Base-by-base conservation (phyloP, 2,113 vertebrate genomes). In the Sceloporus tristichus region DNA sequence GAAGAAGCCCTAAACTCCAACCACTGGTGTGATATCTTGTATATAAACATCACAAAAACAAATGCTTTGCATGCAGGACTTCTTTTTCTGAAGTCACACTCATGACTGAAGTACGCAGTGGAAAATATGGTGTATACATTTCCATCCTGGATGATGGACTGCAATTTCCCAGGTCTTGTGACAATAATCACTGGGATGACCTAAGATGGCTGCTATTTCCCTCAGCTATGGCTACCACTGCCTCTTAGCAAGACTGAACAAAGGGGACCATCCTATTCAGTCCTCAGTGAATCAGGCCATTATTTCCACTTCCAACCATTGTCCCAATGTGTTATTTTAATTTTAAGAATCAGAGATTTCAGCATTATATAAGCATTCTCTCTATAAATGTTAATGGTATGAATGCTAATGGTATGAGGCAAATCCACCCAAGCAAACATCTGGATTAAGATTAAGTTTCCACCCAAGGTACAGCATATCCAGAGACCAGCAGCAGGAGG, bases 21-120 rank as follows among this genome's bases (percentile, higher is more conserved):
- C 94, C 86, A 85, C 76, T 89, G 93, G 77, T 94, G 91, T 70
- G 68, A 92, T 90, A 91, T 80, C 2, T 83, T 88, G 87, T 93
- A 90, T 90, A 83, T 86, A 88, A 93, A 91, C 84, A 79, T 88
- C 76, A 80, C 91, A 56, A 86, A 90, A 92, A 48, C 42, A 79
- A 91, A 85, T 18, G 90, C 23, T 82, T 65, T 29, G 7, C 19
- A 25, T 18, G 16, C 6, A 23, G 5, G 16, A 27, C 23, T 13
- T 21, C 19, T 59, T 18, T 6, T 13, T 7, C 53, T 40, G 48
- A 16, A 38, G 70, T 40, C 23, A 2, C 65, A 18, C 34, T 90
- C 93, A 91, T 77, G 83, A 92, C 59, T 89, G 90, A 95, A 94
- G 89, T 74, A 92, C 91, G 92, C 92, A 93, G 87, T n/a, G 91